Base-by-base conservation (phyloP, 2,113 vertebrate species). In the Zapornia atra region DNA sequence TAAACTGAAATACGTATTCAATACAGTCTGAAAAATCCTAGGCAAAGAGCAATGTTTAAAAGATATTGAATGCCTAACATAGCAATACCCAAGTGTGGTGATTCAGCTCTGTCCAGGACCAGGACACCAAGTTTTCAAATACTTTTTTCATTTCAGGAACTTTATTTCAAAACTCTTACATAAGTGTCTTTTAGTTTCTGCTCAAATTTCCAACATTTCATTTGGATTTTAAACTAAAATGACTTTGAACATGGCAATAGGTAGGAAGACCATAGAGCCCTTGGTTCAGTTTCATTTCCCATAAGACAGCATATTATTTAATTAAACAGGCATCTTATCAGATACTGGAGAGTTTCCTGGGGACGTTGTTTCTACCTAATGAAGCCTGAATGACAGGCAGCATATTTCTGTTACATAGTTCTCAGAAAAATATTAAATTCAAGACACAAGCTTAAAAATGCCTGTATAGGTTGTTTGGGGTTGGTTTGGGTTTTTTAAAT, bases 231-330 rank as follows among this genome's bases (percentile, higher is more conserved):
- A 82, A 50, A 78, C 54, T 76, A 83, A 85, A 59, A 70, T 71
- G 19, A 81, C 22, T 94, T 82, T 78, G 48, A 84, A 26, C 65
- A 66, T 69, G 33, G 66, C 50, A 92, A 57, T 18, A 79, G 15
- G 15, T 81, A 24, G 29, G 48, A 95, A 33, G 14, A 92, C 68
- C 42, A 95, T 0, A 61, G 15, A 96, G 57, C 33, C 44, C 92
- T 82, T 90, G 68, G 34, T 78, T 95, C 82, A 92, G 22, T 44
- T 95, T 90, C 36, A 94, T 92, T 95, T 69, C 54, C 26, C 25
- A 18, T 56, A 83, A 95, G 3, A 91, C 0, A 81, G 34, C 2
- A 31, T 40, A 91, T 64, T 68, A 80, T 70, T 94, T 96, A 94
- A 93, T 64, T 75, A 85, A 86, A 90, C 4, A 65, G 53, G 11